Evolutionary conservation across 2,888 invertebrate genomes (phyloP), one percentile per base, ranked within the genome.

Genomic region (Polyommatus icarus): DNA sequence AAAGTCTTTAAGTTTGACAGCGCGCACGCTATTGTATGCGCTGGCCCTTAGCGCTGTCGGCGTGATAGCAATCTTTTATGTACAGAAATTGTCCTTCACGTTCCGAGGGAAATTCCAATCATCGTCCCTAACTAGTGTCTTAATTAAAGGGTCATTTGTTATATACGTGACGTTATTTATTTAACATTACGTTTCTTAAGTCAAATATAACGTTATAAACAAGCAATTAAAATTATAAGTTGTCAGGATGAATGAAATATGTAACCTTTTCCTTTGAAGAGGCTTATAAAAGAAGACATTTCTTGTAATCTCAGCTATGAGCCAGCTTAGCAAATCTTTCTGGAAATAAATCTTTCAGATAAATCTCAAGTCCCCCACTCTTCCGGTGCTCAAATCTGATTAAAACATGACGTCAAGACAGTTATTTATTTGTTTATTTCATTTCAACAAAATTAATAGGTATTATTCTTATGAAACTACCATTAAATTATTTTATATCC

Each of bases 301-400:
- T 67, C 5, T 67, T 67, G 67, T 67, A 67, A 67, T 67, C 67
- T 18, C 32, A 67, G 67, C 67, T 6, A 18, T 67, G 15, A 67
- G 29, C 67, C 15, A 32, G 67, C 67, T 67, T 67, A 67, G 18
- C 67, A 67, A 67, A 67, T 67, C 67, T 29, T 73, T 20, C 46
- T 73, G 24, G 7, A 73, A 46, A 73, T 73, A 73, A 73, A 73
- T 73, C 20, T 73, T 24, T 12, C 24, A 72, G 72, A 72, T 40
- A 73, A 73, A 73, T 46, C 20, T 24, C 73, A 46, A 46, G 40
- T 46, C 73, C 73, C 46, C 46, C 15, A 73, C 73, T 72, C 72
- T 40, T 46, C 24, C 73, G 20, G 73, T 40, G 73, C 46, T 73
- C 73, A 73, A 73, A 20, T 73, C 73, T 40, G 73, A 73, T 73